These are phyloP conservation scores for Drosophila rellima DNA, from an alignment of 2,888 invertebrate genomes.

Conservation along the genomic window DNA sequence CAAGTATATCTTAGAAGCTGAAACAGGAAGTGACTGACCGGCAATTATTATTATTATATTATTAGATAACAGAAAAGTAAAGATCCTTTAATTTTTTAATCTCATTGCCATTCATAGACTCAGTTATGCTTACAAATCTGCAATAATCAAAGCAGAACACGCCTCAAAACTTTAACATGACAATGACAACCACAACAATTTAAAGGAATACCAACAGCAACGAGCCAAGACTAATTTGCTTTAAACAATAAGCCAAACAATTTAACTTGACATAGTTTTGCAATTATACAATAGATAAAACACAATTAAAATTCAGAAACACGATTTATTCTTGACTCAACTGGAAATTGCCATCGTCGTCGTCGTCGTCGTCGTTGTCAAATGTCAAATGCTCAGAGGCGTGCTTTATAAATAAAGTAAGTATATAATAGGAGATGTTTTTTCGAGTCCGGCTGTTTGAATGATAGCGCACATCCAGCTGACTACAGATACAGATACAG, in stretches of 20 bases:
- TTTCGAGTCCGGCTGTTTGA: conserved; percentile 45
- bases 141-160: conserved; percentile 32
- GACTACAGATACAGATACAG: conserved; percentile 18
- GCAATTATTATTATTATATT: neutral
- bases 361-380: conserved; percentile 9
- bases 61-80: no score
- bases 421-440: conserved; percentile 32
- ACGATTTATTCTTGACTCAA: conserved; percentile 68
- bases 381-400: conserved; percentile 61
- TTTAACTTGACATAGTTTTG: conserved; percentile 63
- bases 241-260: conserved; percentile 21
- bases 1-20: neutral
- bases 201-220: conserved; percentile 8
- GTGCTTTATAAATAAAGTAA: conserved; percentile 14
- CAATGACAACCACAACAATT: conserved; percentile 6
- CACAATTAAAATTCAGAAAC: conserved; percentile 68
- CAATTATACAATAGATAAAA: conserved; percentile 68
- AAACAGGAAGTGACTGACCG: conserved; percentile 12
- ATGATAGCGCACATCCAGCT: conserved; percentile 59
- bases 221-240: conserved; percentile 29
- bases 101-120: neutral
- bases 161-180: conserved; percentile 32
- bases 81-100: no score
- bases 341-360: conserved; percentile 23
- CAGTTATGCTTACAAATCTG: conserved; percentile 41